Evolutionary conservation across 2,797 vertebrate genomes (phyloP).

Genomic region (Brachymystax lenok): DNA sequence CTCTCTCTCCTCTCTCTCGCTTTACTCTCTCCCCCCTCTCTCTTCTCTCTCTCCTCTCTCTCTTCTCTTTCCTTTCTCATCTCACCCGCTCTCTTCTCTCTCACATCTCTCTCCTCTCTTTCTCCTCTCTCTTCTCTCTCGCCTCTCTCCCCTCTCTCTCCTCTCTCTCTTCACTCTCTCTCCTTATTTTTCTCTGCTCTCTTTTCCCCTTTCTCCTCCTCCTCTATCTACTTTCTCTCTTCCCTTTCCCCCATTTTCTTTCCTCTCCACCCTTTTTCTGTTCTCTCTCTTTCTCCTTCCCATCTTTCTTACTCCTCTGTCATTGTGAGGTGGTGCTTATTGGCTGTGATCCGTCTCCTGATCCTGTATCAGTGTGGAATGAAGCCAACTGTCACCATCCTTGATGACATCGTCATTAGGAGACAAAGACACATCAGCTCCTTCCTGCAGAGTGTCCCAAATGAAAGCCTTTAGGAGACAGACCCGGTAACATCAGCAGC

Average conservation of each 20-base stretch:
- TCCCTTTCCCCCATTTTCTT: neutral
- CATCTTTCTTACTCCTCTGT: too few relatives aligned
- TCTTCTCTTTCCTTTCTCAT: too few relatives aligned
- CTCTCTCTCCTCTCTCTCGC: too few relatives aligned
- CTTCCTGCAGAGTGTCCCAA: neutral
- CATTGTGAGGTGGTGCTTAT: neutral
- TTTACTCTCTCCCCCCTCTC: too few relatives aligned
- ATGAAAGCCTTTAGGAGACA: neutral
- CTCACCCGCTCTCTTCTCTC: too few relatives aligned
- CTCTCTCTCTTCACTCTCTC: too few relatives aligned
- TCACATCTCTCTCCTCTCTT: too few relatives aligned
- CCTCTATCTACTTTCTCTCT: neutral
- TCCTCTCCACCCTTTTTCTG: too few relatives aligned
- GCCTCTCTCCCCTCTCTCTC: neutral
- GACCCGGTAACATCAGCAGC: too few relatives aligned
- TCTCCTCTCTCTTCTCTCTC: too few relatives aligned
- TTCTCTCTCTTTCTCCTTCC: too few relatives aligned
- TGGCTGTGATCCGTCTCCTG: constrained; percentile 16
- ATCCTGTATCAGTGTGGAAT: constrained; percentile 15
- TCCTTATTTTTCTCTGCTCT: neutral
- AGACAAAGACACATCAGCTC: constrained; percentile 14
- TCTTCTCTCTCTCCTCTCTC: too few relatives aligned
- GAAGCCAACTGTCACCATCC: constrained; percentile 11
- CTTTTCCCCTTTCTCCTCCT: neutral
- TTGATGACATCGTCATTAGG: constrained; percentile 27